These are phyloP conservation scores for Acridotheres tristis DNA, from an alignment of 2,797 vertebrate genomes.

Conservation along the genomic window DNA sequence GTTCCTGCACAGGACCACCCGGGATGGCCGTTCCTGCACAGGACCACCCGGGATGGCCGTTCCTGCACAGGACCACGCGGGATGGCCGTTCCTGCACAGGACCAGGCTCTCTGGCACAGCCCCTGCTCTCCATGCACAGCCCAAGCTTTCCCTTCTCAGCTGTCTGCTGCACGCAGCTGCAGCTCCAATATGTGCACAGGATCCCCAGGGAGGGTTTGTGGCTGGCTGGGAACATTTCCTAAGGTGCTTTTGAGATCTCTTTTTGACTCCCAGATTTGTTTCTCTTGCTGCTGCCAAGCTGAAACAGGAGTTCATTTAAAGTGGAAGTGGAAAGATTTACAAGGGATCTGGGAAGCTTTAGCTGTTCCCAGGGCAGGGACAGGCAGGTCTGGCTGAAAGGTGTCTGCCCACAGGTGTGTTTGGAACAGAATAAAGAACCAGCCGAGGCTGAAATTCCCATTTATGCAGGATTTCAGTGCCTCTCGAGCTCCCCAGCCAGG, in stretches of 20 bases:
- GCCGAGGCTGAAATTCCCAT: not conserved
- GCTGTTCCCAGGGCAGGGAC: not conserved
- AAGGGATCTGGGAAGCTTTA: not conserved
- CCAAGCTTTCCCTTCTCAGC: constrained; percentile 15
- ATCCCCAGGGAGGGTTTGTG: not conserved
- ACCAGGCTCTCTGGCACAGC: not conserved
- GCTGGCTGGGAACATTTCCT: constrained; percentile 40
- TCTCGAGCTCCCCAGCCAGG: not conserved
- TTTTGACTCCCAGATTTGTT: not conserved
- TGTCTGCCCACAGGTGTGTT: not conserved
- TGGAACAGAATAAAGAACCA: not conserved
- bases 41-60: too few relatives aligned
- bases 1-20: too few relatives aligned
- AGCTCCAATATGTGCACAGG: not conserved
- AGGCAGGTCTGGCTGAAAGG: not conserved
- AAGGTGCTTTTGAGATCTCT: constrained; percentile 57
- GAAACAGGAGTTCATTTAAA: constrained; percentile 30
- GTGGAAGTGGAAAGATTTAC: not conserved
- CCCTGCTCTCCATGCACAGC: not conserved
- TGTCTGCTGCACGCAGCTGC: not conserved
- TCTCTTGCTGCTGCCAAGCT: not conserved
- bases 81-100: not conserved
- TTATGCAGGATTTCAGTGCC: not conserved
- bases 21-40: not conserved
- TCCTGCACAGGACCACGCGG: too few relatives aligned